Evolutionary conservation across 1,140 invertebrate species (phyloP).

Genomic region (Centruroides sculpturatus): DNA sequence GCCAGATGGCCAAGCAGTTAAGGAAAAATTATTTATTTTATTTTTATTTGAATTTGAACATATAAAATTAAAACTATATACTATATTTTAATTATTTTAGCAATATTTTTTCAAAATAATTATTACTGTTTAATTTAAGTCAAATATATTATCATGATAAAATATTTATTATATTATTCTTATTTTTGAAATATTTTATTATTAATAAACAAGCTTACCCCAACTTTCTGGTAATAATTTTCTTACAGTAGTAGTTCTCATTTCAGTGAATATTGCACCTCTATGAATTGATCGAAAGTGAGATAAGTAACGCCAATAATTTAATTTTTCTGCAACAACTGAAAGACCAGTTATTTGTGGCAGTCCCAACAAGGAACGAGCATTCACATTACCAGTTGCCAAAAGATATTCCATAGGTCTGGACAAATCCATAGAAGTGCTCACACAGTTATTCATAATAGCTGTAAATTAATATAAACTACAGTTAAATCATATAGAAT

Average conservation of each 20-base stretch:
- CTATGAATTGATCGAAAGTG: slow-evolving; percentile 92
- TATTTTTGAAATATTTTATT: no score
- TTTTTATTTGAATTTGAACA: no score
- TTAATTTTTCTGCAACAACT: slow-evolving; percentile 92
- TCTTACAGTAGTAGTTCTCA: slow-evolving; percentile 87
- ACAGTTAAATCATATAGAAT: slow-evolving; percentile 1
- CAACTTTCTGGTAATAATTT: slow-evolving; percentile 93
- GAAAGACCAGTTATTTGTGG: slow-evolving; percentile 73
- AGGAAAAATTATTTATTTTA: no score
- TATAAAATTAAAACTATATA: no score
- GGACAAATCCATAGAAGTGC: slow-evolving; percentile 28
- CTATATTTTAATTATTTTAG: no score
- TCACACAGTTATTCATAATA: slow-evolving; percentile 38
- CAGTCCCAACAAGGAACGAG: slow-evolving; percentile 55
- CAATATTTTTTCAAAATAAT: no score
- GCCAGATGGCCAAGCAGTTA: no score
- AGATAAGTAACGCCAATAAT: slow-evolving; percentile 88
- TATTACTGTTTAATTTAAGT: no score
- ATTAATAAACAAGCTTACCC: slow-evolving; percentile 40
- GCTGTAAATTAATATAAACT: slow-evolving; percentile 26
- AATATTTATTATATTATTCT: no score
- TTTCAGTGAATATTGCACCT: slow-evolving; percentile 88
- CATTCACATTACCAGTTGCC: slow-evolving; percentile 74
- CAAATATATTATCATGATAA: no score
- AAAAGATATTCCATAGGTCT: slow-evolving; percentile 47